phyloP scores from a whole-genome alignment of 2,113 vertebrate species.

The Aspiorhynchus laticeps region DNA sequence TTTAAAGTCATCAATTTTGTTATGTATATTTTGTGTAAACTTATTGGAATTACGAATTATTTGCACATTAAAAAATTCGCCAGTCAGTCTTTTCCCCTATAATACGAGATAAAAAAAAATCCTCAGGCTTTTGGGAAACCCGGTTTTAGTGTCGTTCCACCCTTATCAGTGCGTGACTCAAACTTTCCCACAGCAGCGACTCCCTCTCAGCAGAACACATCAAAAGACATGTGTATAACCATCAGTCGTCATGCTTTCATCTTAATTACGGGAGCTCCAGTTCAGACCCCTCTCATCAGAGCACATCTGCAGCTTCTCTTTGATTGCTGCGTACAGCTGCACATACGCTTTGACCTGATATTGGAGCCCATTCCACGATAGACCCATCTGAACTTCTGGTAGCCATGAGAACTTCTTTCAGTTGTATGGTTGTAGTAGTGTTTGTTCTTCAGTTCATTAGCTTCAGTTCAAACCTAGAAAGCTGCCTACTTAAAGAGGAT shows the following conservation, averaged over 20 bases:
- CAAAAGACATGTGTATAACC: neutral
- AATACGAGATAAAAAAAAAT: no score
- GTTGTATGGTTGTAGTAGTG: neutral
- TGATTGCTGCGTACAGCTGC: slow-evolving; percentile 25
- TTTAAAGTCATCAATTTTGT: neutral
- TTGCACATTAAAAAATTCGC: neutral
- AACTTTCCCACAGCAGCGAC: slow-evolving; percentile 40
- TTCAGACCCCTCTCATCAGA: slow-evolving; percentile 32
- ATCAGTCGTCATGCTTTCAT: slow-evolving; percentile 43
- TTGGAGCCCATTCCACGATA: neutral
- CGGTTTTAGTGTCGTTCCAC: neutral
- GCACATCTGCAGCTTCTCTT: slow-evolving; percentile 40
- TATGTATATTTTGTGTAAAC: neutral
- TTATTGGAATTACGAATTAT: neutral
- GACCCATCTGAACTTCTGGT: slow-evolving; percentile 7
- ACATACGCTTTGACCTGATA: neutral
- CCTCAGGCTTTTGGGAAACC: neutral
- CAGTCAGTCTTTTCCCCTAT: neutral
- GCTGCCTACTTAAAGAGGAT: neutral
- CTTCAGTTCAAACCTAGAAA: neutral
- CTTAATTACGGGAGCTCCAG: slow-evolving; percentile 13
- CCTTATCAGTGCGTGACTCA: slow-evolving; percentile 36
- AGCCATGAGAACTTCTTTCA: neutral
- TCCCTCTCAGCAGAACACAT: slow-evolving; percentile 42
- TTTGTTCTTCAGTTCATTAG: neutral